Percentiles rank a stretch among this genome's conserved stretches.
Conservation (phyloP, 2,797 vertebrate genomes). For the Holocentrus rufus region DNA sequence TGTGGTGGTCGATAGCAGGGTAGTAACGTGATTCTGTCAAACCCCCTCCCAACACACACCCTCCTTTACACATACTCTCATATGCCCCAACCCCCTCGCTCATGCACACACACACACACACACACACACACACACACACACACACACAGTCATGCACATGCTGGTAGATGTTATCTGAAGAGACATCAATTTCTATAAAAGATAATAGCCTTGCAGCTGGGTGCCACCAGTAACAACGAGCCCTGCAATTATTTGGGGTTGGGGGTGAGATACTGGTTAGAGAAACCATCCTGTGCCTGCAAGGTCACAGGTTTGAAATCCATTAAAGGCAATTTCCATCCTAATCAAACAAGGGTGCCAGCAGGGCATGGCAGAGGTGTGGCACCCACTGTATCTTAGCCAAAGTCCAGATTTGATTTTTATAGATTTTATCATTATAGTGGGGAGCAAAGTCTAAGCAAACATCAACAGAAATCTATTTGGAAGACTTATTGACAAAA, state of each 20-base stretch:
- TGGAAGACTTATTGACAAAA: no score
- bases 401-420: no score
- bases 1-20: slow-evolving; percentile 64
- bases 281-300: slow-evolving; percentile 34
- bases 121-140: slow-evolving; percentile 19
- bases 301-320: slow-evolving; percentile 42
- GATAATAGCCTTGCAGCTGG: slow-evolving; percentile 66
- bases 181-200: slow-evolving; percentile 64
- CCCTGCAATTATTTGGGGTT: slow-evolving; percentile 49
- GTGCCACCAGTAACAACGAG: slow-evolving; percentile 55
- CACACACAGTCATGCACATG: slow-evolving; percentile 1
- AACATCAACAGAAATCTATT: no score
- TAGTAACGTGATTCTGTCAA: slow-evolving; percentile 65
- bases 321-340: not conserved
- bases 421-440: no score
- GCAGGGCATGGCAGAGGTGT: no score
- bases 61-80: slow-evolving; percentile 34
- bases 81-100: slow-evolving; percentile 1
- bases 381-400: no score
- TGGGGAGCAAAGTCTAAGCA: no score
- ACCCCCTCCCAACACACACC: slow-evolving; percentile 21
- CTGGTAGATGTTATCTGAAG: slow-evolving; percentile 60
- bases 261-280: slow-evolving; percentile 30
- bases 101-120: slow-evolving; percentile 19
- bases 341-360: no score